Evolutionary conservation across 1,140 invertebrate species (phyloP), one percentile per base, ranked within the genome.

Genomic region (Philaenus spumarius): DNA sequence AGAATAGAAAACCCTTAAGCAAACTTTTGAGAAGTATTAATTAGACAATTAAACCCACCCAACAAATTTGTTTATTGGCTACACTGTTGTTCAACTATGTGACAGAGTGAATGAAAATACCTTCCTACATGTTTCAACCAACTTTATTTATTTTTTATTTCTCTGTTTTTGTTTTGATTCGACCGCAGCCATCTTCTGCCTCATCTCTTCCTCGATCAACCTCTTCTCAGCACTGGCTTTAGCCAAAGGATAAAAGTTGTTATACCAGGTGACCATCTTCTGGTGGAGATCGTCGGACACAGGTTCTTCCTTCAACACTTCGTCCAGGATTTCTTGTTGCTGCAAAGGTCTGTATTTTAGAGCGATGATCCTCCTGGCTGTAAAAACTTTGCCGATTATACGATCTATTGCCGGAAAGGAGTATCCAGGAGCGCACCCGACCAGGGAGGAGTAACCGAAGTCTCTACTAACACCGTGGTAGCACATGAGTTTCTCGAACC

Each of bases 391-490:
- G n/a, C 78, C 68, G 0, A 84, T 64, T 1, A 73, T 72, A 50
- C 77, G 64, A 51, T 67, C 75, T 51, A 90, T 82, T 23, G 78
- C 71, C 26, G 80, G 77, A 5, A 87, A 71, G 9, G 87, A 83
- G 68, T 83, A 86, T 1, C 85, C 83, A 60, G 83, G 73, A 6
- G 85, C 79, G 22, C 83, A 72, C 63, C 82, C 83, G 1, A 86
- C 80, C 24, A 90, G 67, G 15, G 79, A 74, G 22, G 86, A 83
- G 2, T 89, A 70, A 61, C 89, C 80, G 51, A 91, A 78, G 45
- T 80, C 73, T 12, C 80, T 64, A 65, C 78, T 71, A 19, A 87
- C 70, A 15, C 72, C 73, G 64, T 82, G 75, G 64, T 79, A 82
- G 43, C 74, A 71, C 77, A 80, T 80, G 19, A 86, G 58, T n/a